Evolutionary conservation across 2,888 invertebrate genomes (phyloP).

Genomic region (Brachylomia viminalis): DNA sequence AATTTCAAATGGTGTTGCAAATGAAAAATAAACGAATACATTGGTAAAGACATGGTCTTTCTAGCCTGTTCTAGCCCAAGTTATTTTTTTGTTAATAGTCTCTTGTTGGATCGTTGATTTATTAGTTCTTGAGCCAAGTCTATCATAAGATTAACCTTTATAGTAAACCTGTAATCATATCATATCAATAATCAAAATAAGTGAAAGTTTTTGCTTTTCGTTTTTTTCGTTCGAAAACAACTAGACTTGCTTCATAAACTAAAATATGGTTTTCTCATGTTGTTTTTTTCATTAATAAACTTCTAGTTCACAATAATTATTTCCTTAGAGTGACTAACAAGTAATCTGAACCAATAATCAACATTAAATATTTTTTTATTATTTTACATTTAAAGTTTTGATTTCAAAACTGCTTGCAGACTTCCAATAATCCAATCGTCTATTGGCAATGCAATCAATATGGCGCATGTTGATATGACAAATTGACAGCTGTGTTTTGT

Average conservation of each 20-base stretch:
- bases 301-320: neutral
- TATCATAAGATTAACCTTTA: neutral
- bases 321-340: neutral
- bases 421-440: conserved; percentile 55
- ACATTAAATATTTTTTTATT: neutral
- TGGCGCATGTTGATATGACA: conserved; percentile 87
- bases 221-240: conserved; percentile 31
- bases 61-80: neutral
- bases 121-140: neutral
- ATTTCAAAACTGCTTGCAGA: conserved; percentile 41
- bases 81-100: neutral
- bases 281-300: neutral
- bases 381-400: neutral
- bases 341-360: neutral
- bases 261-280: neutral
- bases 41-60: no score
- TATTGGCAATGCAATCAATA: conserved; percentile 77
- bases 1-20: conserved; percentile 5
- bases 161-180: neutral
- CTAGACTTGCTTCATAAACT: neutral
- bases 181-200: neutral
- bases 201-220: neutral
- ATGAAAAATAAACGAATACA: neutral
- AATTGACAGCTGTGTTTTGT: conserved; percentile 89
- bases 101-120: neutral